Percentiles rank a stretch among this genome's conserved stretches.
Evolutionary conservation across 1,140 invertebrate genomes (phyloP).

Genomic region (Ectropis grisescens): DNA sequence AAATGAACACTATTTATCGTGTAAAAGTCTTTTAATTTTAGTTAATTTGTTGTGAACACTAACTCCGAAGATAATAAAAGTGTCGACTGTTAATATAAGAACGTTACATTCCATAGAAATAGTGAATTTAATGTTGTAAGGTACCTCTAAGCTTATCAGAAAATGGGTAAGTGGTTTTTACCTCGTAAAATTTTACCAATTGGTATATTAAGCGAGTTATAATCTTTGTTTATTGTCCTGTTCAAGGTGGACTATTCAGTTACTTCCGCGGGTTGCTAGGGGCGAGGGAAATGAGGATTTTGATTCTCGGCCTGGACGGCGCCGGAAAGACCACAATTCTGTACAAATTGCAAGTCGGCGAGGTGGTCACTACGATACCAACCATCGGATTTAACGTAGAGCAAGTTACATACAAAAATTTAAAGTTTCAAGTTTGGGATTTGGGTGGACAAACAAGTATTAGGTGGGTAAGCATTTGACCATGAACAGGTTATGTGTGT

Average conservation of each 20-base stretch:
- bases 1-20: slow-evolving; percentile 36
- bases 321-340: slow-evolving; percentile 99
- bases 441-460: slow-evolving; percentile 97
- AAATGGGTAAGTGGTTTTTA: slow-evolving; percentile 50
- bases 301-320: slow-evolving; percentile 97
- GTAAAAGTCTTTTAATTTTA: slow-evolving; percentile 13
- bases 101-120: slow-evolving; percentile 34
- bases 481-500: slow-evolving; percentile 18
- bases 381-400: slow-evolving; percentile 99
- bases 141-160: slow-evolving; percentile 42
- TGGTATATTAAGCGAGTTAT: slow-evolving; percentile 1
- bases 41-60: neutral
- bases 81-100: slow-evolving; percentile 11
- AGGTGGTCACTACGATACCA: slow-evolving; percentile 98
- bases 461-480: slow-evolving; percentile 46
- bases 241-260: slow-evolving; percentile 92
- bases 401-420: slow-evolving; percentile 96
- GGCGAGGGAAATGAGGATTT: slow-evolving; percentile 95
- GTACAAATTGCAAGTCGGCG: slow-evolving; percentile 98
- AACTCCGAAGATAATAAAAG: slow-evolving; percentile 8
- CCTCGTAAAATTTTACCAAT: slow-evolving; percentile 11
- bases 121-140: slow-evolving; percentile 45
- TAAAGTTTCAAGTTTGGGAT: slow-evolving; percentile 99
- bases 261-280: slow-evolving; percentile 95
- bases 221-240: slow-evolving; percentile 2